Conservation (phyloP, 2,888 invertebrate genomes). For the Himalopsyche japonica region DNA sequence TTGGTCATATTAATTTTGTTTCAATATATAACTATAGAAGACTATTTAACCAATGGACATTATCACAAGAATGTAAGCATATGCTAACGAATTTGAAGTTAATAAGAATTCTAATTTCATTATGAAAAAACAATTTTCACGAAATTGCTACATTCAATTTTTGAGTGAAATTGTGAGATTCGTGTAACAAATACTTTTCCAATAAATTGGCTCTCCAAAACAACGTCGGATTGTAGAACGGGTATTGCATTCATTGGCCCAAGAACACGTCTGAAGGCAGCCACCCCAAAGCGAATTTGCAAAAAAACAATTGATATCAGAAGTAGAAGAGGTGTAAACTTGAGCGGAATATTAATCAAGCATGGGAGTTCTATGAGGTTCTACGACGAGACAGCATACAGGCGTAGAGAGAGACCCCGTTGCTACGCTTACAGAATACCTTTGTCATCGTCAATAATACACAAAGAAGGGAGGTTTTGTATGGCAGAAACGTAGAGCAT, state of each 20-base stretch:
- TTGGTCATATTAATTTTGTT: too few relatives aligned
- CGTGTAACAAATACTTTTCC: too few relatives aligned
- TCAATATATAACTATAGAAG: too few relatives aligned
- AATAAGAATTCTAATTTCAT: too few relatives aligned
- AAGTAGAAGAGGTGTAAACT: slow-evolving; percentile 35
- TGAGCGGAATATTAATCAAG: slow-evolving; percentile 37
- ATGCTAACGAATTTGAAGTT: too few relatives aligned
- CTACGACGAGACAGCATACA: slow-evolving; percentile 1
- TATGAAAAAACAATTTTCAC: too few relatives aligned
- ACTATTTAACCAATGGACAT: too few relatives aligned
- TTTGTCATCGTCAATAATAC: slow-evolving; percentile 35
- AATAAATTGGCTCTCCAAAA: neutral
- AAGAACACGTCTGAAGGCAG: slow-evolving; percentile 17
- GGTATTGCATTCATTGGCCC: neutral
- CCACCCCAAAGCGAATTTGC: slow-evolving; percentile 31
- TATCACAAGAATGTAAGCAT: too few relatives aligned
- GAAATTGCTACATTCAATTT: too few relatives aligned
- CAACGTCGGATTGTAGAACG: neutral
- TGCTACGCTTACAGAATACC: slow-evolving; percentile 31
- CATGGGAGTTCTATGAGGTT: slow-evolving; percentile 15
- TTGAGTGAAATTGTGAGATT: too few relatives aligned
- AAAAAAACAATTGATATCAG: slow-evolving; percentile 40
- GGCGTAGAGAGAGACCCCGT: neutral
- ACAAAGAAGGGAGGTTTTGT: slow-evolving; percentile 11
- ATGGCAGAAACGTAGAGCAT: neutral